phyloP scores from a whole-genome alignment of 2,113 vertebrate species.

The Empidonax traillii region DNA sequence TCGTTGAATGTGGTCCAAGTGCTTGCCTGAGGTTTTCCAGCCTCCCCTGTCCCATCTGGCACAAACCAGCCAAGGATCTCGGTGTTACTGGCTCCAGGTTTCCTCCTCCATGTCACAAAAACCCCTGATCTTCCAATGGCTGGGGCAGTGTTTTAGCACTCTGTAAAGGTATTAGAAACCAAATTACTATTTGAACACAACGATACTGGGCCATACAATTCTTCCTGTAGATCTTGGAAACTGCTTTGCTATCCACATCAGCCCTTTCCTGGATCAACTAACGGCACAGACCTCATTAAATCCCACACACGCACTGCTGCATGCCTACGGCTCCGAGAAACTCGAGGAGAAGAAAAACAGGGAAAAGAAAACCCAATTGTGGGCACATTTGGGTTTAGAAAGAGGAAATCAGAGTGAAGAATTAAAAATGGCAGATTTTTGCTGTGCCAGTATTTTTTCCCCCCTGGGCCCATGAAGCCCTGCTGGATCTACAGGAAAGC shows the following conservation, averaged over 20 bases:
- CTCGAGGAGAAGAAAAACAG: neutral
- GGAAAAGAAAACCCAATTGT: neutral
- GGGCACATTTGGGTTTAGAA: neutral
- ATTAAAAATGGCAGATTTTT: neutral
- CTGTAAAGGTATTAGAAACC: neutral
- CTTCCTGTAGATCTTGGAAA: neutral
- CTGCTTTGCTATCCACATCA: neutral
- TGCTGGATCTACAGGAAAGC: neutral
- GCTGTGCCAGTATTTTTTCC: neutral
- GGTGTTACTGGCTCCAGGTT: neutral
- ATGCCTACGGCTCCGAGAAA: neutral
- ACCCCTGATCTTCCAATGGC: neutral
- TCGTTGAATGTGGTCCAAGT: neutral
- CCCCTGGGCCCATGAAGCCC: neutral
- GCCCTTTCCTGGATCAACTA: neutral
- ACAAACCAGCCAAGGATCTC: neutral
- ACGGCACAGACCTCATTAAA: neutral
- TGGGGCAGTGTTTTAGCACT: neutral
- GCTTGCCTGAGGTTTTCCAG: constrained; percentile 7
- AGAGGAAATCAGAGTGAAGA: neutral
- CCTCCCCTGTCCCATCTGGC: neutral
- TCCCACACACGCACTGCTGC: neutral
- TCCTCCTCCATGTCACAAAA: neutral
- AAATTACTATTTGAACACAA: neutral
- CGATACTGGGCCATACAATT: neutral